Percentiles rank a stretch among this genome's conserved stretches.
Evolutionary conservation across 2,888 invertebrate species (phyloP).

Genomic region (Perdita meconis): DNA sequence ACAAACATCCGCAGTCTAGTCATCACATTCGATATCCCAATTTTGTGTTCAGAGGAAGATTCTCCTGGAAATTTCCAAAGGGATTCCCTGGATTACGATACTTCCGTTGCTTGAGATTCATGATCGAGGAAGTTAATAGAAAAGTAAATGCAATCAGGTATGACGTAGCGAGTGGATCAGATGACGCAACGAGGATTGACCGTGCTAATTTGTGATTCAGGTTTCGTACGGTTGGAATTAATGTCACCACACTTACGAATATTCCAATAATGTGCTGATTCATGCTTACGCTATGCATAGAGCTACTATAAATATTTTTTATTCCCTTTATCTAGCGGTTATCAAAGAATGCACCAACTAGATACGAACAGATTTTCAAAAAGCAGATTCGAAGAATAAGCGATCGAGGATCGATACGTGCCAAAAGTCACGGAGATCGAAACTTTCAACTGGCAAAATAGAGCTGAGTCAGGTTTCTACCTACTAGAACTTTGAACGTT

Average conservation of each 20-base stretch:
- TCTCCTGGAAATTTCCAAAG: neutral
- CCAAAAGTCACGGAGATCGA: no score
- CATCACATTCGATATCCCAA: neutral
- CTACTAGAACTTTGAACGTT: no score
- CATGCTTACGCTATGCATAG: slow-evolving; percentile 14
- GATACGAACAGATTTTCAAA: no score
- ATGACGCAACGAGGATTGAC: slow-evolving; percentile 47
- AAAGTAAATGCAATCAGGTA: neutral
- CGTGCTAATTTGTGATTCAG: slow-evolving; percentile 23
- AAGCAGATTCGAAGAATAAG: no score
- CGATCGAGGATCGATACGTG: no score
- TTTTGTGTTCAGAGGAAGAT: neutral
- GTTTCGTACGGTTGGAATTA: neutral
- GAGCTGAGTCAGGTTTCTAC: no score
- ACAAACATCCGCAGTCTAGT: no score
- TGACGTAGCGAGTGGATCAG: slow-evolving; percentile 2
- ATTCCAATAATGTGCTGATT: neutral
- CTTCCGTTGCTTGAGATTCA: neutral
- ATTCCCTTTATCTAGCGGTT: neutral
- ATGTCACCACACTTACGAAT: neutral
- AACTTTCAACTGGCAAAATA: neutral
- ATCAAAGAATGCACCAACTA: no score
- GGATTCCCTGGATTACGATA: slow-evolving; percentile 12
- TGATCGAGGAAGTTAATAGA: neutral
- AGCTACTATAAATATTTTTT: slow-evolving; percentile 3